Evolutionary conservation across 2,888 invertebrate species (phyloP), one percentile per base, ranked within the genome.

Genomic region (Drosophila greeni): DNA sequence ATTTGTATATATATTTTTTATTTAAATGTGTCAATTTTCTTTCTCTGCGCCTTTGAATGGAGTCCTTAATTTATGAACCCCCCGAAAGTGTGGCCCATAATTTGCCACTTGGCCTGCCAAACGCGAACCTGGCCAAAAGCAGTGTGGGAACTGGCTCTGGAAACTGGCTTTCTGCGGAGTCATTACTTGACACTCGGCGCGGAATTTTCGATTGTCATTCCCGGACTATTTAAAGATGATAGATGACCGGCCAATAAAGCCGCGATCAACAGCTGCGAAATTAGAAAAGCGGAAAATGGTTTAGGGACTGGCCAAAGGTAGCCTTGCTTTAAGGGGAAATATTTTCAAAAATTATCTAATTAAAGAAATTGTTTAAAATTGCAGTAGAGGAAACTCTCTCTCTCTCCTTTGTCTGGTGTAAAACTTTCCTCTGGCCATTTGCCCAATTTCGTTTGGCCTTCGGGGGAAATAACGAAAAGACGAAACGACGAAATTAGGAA

Each of bases 401-500:
- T 9, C 36, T n/a, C 29, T 12, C 0, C 31, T 3, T 5, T 5
- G 24, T 26, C n/a, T 7, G 18, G 8, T 9, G 18, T 37, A 2
- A 18, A 18, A 20, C 20, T 40, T 23, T n/a, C 8, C 8, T 5
- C 0, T 29, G 36, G 16, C 29, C n/a, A 37, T 43, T 37, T 14
- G 59, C 43, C 43, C 16, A 26, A 5, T 26, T 26, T 26, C 5
- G 39, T 6, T 24, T 43, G 42, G 66, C 74, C 66, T 58, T 77
- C 68, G 57, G 55, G 39, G 20, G 14, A 39, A 39, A n/a, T n/a
- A n/a, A n/a, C n/a, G n/a, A n/a, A 39, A 39, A 14, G 14, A 33
- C 67, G 49, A 72, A 76, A 39, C 20, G 20, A 26, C 62, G 47
- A 72, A 76, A 72, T 73, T 68, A 60, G 57, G 43, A 74, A 76